Evolutionary conservation across 2,888 invertebrate genomes (phyloP).

Genomic region (Drosophila birchii): DNA sequence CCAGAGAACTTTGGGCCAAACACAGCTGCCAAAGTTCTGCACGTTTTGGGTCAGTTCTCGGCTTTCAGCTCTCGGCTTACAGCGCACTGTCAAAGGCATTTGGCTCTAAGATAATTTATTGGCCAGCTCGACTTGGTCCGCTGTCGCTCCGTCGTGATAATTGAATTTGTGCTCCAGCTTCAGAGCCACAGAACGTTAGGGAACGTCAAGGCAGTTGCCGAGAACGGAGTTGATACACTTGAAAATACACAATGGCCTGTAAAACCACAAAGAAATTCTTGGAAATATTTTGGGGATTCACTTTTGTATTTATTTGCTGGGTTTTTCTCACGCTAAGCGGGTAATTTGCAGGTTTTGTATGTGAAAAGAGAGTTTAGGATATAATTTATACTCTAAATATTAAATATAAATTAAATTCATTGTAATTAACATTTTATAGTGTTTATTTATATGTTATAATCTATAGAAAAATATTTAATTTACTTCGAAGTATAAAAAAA

Average conservation of each 20-base stretch:
- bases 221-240: conserved; percentile 23
- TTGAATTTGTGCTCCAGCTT: conserved; percentile 76
- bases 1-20: conserved; percentile 55
- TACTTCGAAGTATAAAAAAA: too few species aligned
- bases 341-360: not conserved
- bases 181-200: conserved; percentile 35
- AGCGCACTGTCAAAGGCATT: conserved; percentile 74
- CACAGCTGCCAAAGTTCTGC: conserved; percentile 49
- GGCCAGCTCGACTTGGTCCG: conserved; percentile 67
- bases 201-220: conserved; percentile 16
- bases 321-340: not conserved
- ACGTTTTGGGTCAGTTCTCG: conserved; percentile 72
- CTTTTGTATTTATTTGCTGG: not conserved
- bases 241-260: not conserved
- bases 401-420: too few species aligned
- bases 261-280: not conserved
- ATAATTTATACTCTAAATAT: too few species aligned
- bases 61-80: conserved; percentile 40
- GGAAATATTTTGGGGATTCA: conserved; percentile 2
- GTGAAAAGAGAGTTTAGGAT: too few species aligned
- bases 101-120: conserved; percentile 78
- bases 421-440: too few species aligned
- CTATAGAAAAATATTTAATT: too few species aligned
- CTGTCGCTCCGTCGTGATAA: conserved; percentile 72
- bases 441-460: too few species aligned